Evolutionary conservation across 2,113 vertebrate species (phyloP).

Genomic region (Melanostigma gelatinosum): DNA sequence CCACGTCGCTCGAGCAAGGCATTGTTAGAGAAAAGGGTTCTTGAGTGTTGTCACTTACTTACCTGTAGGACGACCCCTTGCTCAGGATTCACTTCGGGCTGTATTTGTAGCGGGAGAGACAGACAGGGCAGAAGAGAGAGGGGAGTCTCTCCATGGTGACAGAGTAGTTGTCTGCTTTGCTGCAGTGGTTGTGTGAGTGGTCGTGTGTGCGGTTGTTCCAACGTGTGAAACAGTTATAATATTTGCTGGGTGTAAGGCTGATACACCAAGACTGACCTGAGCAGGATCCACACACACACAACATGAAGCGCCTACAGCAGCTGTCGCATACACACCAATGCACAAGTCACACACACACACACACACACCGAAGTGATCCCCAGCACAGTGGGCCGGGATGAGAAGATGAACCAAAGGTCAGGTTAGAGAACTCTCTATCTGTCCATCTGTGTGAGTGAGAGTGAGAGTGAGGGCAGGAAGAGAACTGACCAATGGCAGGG

Average conservation of each 20-base stretch:
- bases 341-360: neutral
- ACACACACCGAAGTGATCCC: neutral
- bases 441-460: slow-evolving; percentile 29
- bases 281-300: neutral
- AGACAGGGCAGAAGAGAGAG: neutral
- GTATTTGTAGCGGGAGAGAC: neutral
- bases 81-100: neutral
- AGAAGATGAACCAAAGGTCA: slow-evolving; percentile 42
- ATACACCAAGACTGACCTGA: neutral
- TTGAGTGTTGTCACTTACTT: neutral
- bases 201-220: neutral
- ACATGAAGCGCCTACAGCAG: neutral
- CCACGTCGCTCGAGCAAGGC: too few species aligned
- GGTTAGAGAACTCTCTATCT: slow-evolving; percentile 20
- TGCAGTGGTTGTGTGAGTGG: neutral
- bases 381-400: slow-evolving; percentile 20
- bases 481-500: neutral
- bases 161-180: neutral
- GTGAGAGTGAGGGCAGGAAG: neutral
- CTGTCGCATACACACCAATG: neutral
- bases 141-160: too few species aligned
- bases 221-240: neutral
- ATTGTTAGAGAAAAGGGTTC: neutral
- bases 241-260: neutral
- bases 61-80: neutral